Percentiles rank a stretch among this genome's conserved stretches.
phyloP scores from a whole-genome alignment of 2,797 vertebrate species.

The Myiothlypis coronata region DNA sequence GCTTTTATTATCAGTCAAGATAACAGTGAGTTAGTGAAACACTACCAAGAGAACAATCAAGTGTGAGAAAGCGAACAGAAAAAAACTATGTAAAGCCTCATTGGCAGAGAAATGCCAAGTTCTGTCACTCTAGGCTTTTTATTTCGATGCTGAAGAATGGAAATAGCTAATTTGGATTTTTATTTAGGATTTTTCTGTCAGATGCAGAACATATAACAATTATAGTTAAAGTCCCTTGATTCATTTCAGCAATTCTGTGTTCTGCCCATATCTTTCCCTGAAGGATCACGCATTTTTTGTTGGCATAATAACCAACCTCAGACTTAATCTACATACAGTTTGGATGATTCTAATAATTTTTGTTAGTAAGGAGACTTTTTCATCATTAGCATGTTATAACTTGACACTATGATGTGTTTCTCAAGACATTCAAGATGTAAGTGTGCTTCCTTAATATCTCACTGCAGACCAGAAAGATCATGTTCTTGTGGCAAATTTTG shows the following conservation, averaged over 20 bases:
- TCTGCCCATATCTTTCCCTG: neutral
- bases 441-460: neutral
- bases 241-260: neutral
- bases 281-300: neutral
- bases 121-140: neutral
- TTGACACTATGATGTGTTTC: neutral
- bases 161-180: neutral
- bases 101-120: neutral
- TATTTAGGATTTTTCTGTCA: neutral
- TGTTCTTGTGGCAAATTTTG: neutral
- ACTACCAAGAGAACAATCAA: conserved; percentile 4
- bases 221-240: neutral
- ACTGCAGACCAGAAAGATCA: neutral
- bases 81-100: conserved; percentile 18
- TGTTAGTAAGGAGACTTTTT: neutral
- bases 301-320: neutral
- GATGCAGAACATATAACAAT: neutral
- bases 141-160: neutral
- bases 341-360: neutral
- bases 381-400: neutral
- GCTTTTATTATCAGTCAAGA: conserved; percentile 60
- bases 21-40: conserved; percentile 26
- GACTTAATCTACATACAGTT: neutral
- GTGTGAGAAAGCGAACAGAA: conserved; percentile 40
- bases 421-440: neutral